phyloP scores from a whole-genome alignment of 2,888 invertebrate genomes.

The Resseliella maxima region DNA sequence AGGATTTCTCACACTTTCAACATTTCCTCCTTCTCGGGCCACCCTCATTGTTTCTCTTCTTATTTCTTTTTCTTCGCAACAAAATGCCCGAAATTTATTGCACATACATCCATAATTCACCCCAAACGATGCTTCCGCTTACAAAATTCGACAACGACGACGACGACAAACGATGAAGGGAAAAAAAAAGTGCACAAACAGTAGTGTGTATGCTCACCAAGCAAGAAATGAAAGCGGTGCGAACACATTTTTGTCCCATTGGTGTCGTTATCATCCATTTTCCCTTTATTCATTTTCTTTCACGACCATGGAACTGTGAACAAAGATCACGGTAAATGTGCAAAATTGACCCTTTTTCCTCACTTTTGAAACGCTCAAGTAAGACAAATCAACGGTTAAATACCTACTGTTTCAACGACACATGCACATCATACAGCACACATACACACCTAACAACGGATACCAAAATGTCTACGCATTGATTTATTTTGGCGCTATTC shows the following conservation, averaged over 20 bases:
- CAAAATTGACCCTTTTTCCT: slow-evolving; percentile 38
- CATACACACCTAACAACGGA: not conserved
- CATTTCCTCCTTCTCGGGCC: no score
- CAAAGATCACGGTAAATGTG: slow-evolving; percentile 41
- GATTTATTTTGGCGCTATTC: slow-evolving; percentile 36
- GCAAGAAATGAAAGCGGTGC: not conserved
- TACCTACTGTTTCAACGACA: not conserved
- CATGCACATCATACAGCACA: not conserved
- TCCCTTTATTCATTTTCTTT: slow-evolving; percentile 7
- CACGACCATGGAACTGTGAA: not conserved
- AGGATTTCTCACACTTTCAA: not conserved
- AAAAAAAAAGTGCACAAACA: not conserved
- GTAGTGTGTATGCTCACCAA: no score
- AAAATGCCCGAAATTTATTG: slow-evolving; percentile 5
- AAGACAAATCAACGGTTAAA: slow-evolving; percentile 3
- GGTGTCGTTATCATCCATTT: slow-evolving; percentile 19
- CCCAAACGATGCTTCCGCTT: slow-evolving; percentile 39
- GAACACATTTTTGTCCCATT: slow-evolving; percentile 1
- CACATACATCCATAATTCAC: slow-evolving; percentile 22
- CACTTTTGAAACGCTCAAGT: not conserved
- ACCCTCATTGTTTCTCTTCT: not conserved
- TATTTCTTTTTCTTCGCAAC: not conserved
- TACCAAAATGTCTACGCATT: slow-evolving; percentile 6
- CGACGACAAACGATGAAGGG: not conserved
- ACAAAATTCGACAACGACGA: not conserved